These are phyloP conservation scores for Steromphala cineraria DNA, from an alignment of 2,888 invertebrate genomes.

Conservation along the genomic window DNA sequence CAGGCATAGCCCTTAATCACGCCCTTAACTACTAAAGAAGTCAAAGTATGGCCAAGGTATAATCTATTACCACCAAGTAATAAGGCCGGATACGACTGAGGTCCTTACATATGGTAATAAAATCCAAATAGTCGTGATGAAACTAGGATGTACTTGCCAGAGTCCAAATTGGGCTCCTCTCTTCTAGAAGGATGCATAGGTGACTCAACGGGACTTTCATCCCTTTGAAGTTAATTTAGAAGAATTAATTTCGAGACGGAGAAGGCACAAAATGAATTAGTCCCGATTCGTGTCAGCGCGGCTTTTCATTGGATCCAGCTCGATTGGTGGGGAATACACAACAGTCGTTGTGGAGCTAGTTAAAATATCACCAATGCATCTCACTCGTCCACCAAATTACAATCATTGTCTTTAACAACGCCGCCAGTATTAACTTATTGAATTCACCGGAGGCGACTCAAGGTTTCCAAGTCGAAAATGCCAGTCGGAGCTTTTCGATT, in stretches of 20 bases:
- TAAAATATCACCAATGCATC: background rate
- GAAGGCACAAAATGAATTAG: background rate
- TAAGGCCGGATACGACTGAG: background rate
- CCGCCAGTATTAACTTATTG: background rate
- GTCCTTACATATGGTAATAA: slow-evolving; percentile 8
- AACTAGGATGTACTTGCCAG: background rate
- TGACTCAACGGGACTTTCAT: background rate
- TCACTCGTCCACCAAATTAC: background rate
- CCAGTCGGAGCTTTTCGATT: no score
- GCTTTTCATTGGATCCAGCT: slow-evolving; percentile 1
- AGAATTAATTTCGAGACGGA: slow-evolving; percentile 3
- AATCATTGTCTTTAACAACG: background rate
- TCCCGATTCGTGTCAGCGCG: background rate
- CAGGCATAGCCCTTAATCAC: background rate
- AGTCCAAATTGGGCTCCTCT: background rate
- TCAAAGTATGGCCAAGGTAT: background rate
- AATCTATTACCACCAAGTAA: background rate
- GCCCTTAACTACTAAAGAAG: background rate
- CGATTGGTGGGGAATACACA: background rate
- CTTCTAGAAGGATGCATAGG: background rate
- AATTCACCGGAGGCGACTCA: background rate
- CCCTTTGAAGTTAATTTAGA: slow-evolving; percentile 6
- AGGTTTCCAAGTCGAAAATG: background rate
- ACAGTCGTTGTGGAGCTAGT: background rate
- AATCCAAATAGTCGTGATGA: background rate